These are phyloP conservation scores for Sarcophaga rosellei DNA, from an alignment of 2,888 invertebrate species.

Conservation along the genomic window DNA sequence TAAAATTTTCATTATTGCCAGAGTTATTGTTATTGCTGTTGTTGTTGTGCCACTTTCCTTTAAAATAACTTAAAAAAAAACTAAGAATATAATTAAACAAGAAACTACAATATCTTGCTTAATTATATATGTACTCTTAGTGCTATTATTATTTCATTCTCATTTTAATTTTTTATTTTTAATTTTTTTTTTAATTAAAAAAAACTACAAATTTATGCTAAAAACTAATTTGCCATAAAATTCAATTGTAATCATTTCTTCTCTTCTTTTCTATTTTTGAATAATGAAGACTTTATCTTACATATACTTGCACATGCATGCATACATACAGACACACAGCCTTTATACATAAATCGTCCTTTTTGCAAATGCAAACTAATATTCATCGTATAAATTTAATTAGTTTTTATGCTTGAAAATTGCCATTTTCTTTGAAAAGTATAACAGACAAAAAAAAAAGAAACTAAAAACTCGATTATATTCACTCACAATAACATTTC, in stretches of 20 bases:
- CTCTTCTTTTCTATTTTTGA: not conserved
- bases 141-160: not conserved
- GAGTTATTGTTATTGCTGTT: conserved; percentile 57
- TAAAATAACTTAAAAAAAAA: conserved; percentile 77
- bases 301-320: not conserved
- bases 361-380: conserved; percentile 50
- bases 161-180: not conserved
- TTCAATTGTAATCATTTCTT: not conserved
- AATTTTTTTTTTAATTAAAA: not conserved
- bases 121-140: too few species aligned
- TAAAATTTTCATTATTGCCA: conserved; percentile 55
- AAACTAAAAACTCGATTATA: conserved; percentile 38
- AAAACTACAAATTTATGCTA: conserved; percentile 15
- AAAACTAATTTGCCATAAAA: conserved; percentile 28
- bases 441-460: not conserved
- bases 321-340: not conserved
- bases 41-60: conserved; percentile 73
- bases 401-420: conserved; percentile 63
- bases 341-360: not conserved
- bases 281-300: not conserved
- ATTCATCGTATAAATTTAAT: conserved; percentile 63
- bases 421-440: conserved; percentile 43
- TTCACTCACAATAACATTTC: conserved; percentile 35
- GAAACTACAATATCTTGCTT: too few species aligned
- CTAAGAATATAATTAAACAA: conserved; percentile 35